phyloP scores from a whole-genome alignment of 1,140 invertebrate species.

The Ditylenchus dipsaci region DNA sequence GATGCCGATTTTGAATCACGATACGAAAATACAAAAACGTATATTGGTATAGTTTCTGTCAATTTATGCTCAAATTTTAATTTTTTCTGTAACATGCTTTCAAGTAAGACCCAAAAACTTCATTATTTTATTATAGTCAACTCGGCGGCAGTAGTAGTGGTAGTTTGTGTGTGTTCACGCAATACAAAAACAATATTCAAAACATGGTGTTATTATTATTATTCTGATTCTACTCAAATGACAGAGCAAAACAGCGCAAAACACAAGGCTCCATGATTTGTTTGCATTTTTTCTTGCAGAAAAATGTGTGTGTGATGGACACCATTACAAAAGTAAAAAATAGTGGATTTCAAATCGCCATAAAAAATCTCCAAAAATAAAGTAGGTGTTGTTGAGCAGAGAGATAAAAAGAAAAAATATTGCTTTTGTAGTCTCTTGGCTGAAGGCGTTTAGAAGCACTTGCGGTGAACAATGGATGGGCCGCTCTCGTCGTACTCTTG shows the following conservation, averaged over 20 bases:
- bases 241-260: background rate
- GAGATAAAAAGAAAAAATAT: slow-evolving; percentile 1
- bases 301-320: slow-evolving; percentile 1
- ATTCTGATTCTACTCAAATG: background rate
- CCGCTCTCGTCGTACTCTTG: slow-evolving; percentile 91
- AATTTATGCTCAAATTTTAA: no score
- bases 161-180: background rate
- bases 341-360: background rate
- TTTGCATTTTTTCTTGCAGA: background rate
- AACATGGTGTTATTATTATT: background rate
- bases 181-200: background rate
- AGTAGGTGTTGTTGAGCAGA: slow-evolving; percentile 24
- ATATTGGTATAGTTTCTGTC: no score
- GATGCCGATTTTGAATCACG: no score
- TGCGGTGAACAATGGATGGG: slow-evolving; percentile 86
- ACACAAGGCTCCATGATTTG: background rate
- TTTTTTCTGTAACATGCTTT: no score
- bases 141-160: background rate
- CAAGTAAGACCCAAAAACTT: no score
- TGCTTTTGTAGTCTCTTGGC: slow-evolving; percentile 80
- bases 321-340: background rate
- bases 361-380: background rate
- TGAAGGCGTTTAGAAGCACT: slow-evolving; percentile 77
- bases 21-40: no score
- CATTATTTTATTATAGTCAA: background rate